Conservation (phyloP, 2,797 vertebrate genomes). For the Capromys pilorides region DNA sequence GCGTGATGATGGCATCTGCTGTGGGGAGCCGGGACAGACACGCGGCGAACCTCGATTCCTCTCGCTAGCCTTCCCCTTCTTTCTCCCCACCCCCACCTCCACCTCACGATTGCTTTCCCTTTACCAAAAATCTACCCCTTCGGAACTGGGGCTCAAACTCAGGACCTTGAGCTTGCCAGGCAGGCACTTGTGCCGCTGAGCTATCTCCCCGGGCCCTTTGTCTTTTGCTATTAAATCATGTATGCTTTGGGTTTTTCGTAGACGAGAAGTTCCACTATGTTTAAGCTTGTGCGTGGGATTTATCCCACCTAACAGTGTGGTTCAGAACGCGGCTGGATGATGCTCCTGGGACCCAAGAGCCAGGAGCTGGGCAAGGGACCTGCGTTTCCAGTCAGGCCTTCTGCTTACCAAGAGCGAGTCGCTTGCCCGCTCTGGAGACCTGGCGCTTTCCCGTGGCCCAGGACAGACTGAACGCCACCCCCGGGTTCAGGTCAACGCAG, state of each 20-base stretch:
- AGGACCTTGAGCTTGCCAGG: no score
- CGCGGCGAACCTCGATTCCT: neutral
- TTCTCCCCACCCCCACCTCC: neutral
- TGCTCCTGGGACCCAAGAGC: neutral
- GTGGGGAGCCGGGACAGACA: neutral
- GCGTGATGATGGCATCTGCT: no score
- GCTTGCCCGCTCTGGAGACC: neutral
- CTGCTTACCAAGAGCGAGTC: neutral
- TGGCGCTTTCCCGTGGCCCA: neutral
- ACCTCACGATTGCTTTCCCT: neutral
- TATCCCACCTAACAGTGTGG: neutral
- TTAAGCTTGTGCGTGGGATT: neutral
- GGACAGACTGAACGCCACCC: neutral
- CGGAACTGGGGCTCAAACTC: no score
- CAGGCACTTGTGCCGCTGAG: no score
- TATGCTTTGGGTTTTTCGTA: neutral
- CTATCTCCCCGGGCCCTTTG: no score
- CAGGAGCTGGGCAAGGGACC: fast-evolving
- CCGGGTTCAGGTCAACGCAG: neutral
- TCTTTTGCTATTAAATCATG: neutral
- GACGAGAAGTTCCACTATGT: neutral
- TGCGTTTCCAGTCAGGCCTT: neutral
- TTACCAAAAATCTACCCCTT: neutral
- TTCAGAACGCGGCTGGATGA: neutral
- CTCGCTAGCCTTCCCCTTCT: neutral